Base-by-base conservation (phyloP, 2,797 vertebrate genomes). In the Mormyrus hasselquistii region DNA sequence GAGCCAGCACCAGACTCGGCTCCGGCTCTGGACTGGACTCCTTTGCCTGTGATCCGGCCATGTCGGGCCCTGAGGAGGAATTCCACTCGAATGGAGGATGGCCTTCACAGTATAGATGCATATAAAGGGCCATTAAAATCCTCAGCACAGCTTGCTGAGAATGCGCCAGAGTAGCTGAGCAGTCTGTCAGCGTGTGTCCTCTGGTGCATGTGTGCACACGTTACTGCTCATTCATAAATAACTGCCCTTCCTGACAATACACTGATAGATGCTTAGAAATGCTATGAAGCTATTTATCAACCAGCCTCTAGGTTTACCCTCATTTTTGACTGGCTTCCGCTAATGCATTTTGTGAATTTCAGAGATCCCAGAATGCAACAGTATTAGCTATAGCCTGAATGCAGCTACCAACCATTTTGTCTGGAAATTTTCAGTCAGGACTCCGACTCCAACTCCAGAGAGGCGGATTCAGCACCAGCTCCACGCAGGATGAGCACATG, bases 1-100 rank as follows among this genome's bases (percentile, higher is more conserved):
- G 41, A 59, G 57, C 9, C 88, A 5, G 50, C 88, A 10, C 88
- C 79, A 65, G 53, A 69, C 47, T 69, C 16, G 12, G 2, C 29
- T 44, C 83, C 59, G 3, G 12, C 10, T 69, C 65, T 19, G 85
- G 83, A 47, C 84, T 4, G 14, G 19, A 19, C 59, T 73, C 34
- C 59, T 69, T 69, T 69, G 25, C 62, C 85, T 44, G 3, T 38
- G 69, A 34, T 73, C 86, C 86, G 83, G 89, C 69, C 44, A 69
- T 50, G 50, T 50, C 41, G 44, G 4, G 47, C 41, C 38, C 22
- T 29, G 53, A 19, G 49, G 34, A 82, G 73, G 69, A 89, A 89
- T 89, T 76, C 53, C 69, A 47, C 41, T n/a, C 6, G 22, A 89
- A 49, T 59, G 52, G 53, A 59, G 8, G 6, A 82, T 38, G 25